Evolutionary conservation across 2,888 invertebrate species (phyloP), one percentile per base, ranked within the genome.

Genomic region (Cynaeus angustus): DNA sequence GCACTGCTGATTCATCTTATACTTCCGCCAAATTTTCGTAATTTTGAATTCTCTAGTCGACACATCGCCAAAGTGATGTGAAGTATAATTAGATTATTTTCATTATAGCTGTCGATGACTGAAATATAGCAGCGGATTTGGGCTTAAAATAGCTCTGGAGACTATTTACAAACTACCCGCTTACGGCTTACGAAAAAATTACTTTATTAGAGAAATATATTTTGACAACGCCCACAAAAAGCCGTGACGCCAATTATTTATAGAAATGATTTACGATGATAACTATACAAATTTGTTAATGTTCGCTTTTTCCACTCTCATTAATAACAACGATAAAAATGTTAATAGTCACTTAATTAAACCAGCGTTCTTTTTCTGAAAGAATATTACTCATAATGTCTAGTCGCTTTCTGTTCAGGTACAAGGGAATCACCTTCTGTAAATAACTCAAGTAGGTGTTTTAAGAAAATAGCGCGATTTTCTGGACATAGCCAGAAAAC

Each of bases 11-110:
- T 26, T 59, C 13, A 46, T 46, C 46, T 16, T 16, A 14, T 3
- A 16, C 46, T 43, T 43, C 43, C 43, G 12, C 16, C 16, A 14
- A 45, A 43, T 43, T 43, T 43, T 12, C 43, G 10, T 43, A 9
- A 12, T 43, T 43, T 43, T 13, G 12, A 46, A 46, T 46, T 46
- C 13, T 46, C 13, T 13, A 46, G 46, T 16, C 12, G 45, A 14
- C 45, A 26, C 14, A 28, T n/a, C n/a, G 66, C 67, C 67, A 67
- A 43, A 59, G 21, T 38, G n/a, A 16, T 14, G 43, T 38, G n/a
- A 16, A n/a, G 43, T 67, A 52, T 59, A 59, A 67, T 67, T 67
- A 59, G 67, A 67, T 52, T 48, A 14, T 52, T 52, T 61, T 43
- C 59, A 52, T 50, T 43, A 50, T 30, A 43, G 46, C 43, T 50